Conservation (phyloP, 2,797 vertebrate species). For the Morus bassanus region DNA sequence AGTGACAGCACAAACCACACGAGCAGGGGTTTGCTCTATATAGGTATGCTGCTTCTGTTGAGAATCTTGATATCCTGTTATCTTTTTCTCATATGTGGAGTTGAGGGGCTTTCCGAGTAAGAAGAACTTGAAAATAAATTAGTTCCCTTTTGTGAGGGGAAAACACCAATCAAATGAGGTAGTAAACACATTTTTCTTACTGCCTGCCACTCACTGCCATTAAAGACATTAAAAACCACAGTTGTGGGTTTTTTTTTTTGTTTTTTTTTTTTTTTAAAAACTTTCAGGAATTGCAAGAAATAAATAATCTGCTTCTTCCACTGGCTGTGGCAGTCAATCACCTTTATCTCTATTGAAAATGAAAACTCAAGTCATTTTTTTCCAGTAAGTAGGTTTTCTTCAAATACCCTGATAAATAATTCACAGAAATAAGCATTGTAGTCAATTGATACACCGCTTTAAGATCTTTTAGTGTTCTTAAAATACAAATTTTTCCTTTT, state of each 20-base stretch:
- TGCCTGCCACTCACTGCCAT: neutral
- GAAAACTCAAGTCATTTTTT: neutral
- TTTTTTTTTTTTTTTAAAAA: neutral
- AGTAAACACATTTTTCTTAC: constrained; percentile 13
- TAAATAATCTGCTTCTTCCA: neutral
- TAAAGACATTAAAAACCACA: neutral
- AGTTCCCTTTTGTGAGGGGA: neutral
- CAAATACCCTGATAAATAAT: neutral
- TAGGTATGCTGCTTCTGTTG: neutral
- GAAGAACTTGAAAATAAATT: neutral
- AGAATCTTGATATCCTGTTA: neutral
- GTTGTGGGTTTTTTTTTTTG: neutral
- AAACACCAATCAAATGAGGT: neutral
- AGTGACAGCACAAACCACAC: neutral
- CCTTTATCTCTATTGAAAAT: neutral
- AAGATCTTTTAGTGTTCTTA: neutral
- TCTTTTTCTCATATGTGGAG: neutral
- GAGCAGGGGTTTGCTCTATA: neutral
- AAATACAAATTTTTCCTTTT: neutral
- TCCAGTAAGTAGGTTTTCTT: neutral
- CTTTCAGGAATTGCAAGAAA: neutral
- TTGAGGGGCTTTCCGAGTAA: neutral
- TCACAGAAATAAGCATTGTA: neutral
- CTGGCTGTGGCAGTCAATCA: neutral
- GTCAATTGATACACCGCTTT: neutral